A percentile compares a stretch with the other conserved stretches of the same genome.
These are phyloP conservation scores for Erebia palarica DNA, from an alignment of 2,888 invertebrate species.

Conservation along the genomic window DNA sequence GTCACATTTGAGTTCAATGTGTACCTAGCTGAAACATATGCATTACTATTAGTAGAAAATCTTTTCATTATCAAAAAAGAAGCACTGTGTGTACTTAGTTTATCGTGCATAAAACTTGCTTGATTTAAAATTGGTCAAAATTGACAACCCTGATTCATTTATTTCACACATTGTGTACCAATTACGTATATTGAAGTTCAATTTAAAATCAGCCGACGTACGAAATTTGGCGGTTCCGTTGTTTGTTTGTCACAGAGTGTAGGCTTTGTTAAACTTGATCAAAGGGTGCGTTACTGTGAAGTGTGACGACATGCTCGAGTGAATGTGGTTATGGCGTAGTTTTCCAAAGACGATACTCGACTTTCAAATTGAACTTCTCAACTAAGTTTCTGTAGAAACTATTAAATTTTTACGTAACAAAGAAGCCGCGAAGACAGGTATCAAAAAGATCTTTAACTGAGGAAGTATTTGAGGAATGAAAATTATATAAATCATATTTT, in stretches of 20 bases:
- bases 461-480: too few relatives aligned
- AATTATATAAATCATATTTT: too few relatives aligned
- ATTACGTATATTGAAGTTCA: constrained; percentile 14
- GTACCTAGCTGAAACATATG: too few relatives aligned
- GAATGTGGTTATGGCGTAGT: constrained; percentile 17
- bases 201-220: constrained; percentile 3
- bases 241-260: constrained; percentile 16
- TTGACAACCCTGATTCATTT: background rate
- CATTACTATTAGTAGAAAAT: too few relatives aligned
- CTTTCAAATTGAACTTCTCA: constrained; percentile 18
- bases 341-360: constrained; percentile 13
- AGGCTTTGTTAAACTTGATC: constrained; percentile 30
- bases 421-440: too few relatives aligned
- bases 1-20: too few relatives aligned
- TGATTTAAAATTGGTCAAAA: background rate
- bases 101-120: background rate
- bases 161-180: background rate
- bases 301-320: constrained; percentile 14
- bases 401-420: background rate
- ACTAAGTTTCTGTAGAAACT: constrained; percentile 1
- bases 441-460: too few relatives aligned
- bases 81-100: too few relatives aligned
- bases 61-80: too few relatives aligned
- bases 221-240: constrained; percentile 5
- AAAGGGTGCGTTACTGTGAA: constrained; percentile 26